Conservation (phyloP, 30 jellyfish, hydroid and myxozoan species). For the Aurelia sp. region DNA sequence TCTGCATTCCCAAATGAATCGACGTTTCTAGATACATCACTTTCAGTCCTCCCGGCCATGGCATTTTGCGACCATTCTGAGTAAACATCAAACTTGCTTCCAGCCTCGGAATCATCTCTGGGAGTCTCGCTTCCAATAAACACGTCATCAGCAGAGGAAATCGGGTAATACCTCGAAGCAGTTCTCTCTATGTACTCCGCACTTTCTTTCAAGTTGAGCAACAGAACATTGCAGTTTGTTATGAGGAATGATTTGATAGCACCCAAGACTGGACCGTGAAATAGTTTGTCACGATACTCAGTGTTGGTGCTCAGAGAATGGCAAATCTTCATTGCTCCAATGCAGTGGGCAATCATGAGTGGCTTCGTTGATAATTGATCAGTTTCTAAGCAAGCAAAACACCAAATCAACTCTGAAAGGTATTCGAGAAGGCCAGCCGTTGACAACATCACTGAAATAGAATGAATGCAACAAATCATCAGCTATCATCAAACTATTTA, state of each 20-base stretch:
- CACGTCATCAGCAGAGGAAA: conserved; percentile 50
- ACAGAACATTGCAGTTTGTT: conserved; percentile 40
- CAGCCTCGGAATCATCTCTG: not conserved
- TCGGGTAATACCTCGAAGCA: not conserved
- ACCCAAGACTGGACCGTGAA: conserved; percentile 57
- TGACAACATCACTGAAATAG: conserved; percentile 67
- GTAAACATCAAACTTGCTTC: not conserved
- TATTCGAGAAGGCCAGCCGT: conserved; percentile 83
- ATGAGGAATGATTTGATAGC: conserved; percentile 63
- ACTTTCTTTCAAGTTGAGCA: conserved; percentile 15
- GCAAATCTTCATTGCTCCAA: conserved; percentile 87
- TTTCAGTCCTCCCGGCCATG: conserved; percentile 12
- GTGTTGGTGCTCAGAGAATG: conserved; percentile 77
- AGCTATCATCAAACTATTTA: no score
- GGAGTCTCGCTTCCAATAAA: conserved; percentile 26
- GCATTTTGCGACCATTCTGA: not conserved
- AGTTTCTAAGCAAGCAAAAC: conserved; percentile 58
- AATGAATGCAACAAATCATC: no score
- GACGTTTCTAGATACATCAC: no score
- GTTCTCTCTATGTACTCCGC: conserved; percentile 18
- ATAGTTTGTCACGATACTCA: conserved; percentile 1
- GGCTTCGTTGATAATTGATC: conserved; percentile 58
- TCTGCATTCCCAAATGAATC: no score
- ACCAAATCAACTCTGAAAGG: conserved; percentile 89
- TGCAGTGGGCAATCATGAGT: conserved; percentile 82